phyloP scores from a whole-genome alignment of 2,797 vertebrate species.

The Babyrousa celebensis region DNA sequence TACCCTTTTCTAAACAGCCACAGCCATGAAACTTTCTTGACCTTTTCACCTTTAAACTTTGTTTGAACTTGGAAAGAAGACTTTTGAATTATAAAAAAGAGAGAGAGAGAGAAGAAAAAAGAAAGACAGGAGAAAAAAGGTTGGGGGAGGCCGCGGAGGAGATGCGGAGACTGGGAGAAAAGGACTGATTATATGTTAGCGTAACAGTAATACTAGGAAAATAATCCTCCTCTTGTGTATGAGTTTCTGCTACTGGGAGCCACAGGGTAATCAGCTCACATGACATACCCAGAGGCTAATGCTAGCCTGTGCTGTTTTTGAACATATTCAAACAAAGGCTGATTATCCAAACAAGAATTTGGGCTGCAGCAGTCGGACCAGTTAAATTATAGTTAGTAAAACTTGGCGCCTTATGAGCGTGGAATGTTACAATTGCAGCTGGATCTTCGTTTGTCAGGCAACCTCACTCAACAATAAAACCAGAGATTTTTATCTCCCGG shows the following conservation, averaged over 20 bases:
- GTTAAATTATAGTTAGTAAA: slow-evolving; percentile 93
- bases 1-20: slow-evolving; percentile 92
- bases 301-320: slow-evolving; percentile 91
- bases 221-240: slow-evolving; percentile 93
- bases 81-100: slow-evolving; percentile 90
- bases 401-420: slow-evolving; percentile 92
- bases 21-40: slow-evolving; percentile 94
- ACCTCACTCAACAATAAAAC: slow-evolving; percentile 89
- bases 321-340: slow-evolving; percentile 95
- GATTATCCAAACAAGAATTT: slow-evolving; percentile 95
- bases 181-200: slow-evolving; percentile 93
- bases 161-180: slow-evolving; percentile 77
- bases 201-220: slow-evolving; percentile 92
- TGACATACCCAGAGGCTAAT: slow-evolving; percentile 93
- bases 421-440: slow-evolving; percentile 92
- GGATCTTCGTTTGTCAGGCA: slow-evolving; percentile 90
- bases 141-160: slow-evolving; percentile 74
- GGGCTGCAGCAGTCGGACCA: slow-evolving; percentile 90
- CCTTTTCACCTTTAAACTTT: slow-evolving; percentile 96
- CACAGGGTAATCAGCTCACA: slow-evolving; percentile 95
- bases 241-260: slow-evolving; percentile 92
- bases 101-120: background rate
- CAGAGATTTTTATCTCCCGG: slow-evolving; percentile 91
- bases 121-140: slow-evolving; percentile 33
- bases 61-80: slow-evolving; percentile 94